Evolutionary conservation across 2,113 vertebrate genomes (phyloP), one percentile per base, ranked within the genome.

Genomic region (Lipophrys pholis): DNA sequence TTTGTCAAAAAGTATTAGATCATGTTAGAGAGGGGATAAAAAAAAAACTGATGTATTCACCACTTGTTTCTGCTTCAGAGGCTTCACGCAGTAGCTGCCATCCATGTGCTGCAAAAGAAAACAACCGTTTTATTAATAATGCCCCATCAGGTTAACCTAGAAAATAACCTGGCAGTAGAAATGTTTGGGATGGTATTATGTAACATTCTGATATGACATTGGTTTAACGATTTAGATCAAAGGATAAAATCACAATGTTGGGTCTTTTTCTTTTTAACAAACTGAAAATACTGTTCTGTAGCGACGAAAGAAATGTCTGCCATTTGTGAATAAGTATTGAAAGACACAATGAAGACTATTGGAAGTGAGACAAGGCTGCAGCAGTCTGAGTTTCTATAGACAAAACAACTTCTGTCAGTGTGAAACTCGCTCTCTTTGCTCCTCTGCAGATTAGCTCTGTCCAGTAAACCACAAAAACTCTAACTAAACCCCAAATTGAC

Each of bases 1-100:
- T 58, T 43, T 54, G 62, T 83, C 5, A 45, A 55, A 80, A 55
- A 9, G 21, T 40, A 16, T 35, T 60, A 69, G 40, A 61, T 35
- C 38, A 53, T 50, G 83, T 40, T 68, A 76, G 69, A 43, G 63
- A 14, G 48, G 10, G 11, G 76, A 73, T 36, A 42, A 73, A 42
- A 61, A 49, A 30, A 60, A 66, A 70, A n/a, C 11, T 11, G 30
- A 8, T 30, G 49, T 11, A 91, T 92, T 97, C 78, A 99, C 98
- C 91, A 99, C 97, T 95, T 99, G 98, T 79, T 99, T 99, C 94
- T 99, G 98, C 89, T 99, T 99, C 89, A 99, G 93, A 70, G 98
- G 98, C 89, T 99, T 99, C 85, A 97, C 96, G 0, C 96, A 99
- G 93, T 96, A 99, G 69, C 95, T 97, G 39, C 96, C 96, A 0